A percentile compares a stretch with the other conserved stretches of the same genome.
These are phyloP conservation scores for Pissodes strobi DNA, from an alignment of 1,140 invertebrate species.

Conservation along the genomic window DNA sequence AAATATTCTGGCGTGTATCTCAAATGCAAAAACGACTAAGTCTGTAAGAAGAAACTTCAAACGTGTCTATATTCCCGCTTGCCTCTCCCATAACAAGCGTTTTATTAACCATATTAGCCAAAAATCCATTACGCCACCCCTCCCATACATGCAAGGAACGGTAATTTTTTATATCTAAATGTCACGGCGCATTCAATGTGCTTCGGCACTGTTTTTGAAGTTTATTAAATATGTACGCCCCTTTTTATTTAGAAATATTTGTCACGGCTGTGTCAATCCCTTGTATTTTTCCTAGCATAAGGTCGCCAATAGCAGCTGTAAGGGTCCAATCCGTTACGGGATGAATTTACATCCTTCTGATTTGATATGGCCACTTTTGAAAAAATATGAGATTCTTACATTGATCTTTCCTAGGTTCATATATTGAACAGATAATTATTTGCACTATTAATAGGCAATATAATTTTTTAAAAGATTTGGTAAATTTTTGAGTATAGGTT, in stretches of 20 bases:
- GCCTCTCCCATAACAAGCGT: slow-evolving; percentile 11
- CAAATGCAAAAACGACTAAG: too few species aligned
- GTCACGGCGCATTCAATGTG: slow-evolving; percentile 32
- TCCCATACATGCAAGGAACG: slow-evolving; percentile 13
- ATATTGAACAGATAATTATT: neutral
- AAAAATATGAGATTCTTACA: neutral
- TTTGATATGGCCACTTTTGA: slow-evolving; percentile 27
- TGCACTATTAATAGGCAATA: neutral
- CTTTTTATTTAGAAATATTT: slow-evolving; percentile 42
- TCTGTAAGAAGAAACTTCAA: too few species aligned
- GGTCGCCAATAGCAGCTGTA: slow-evolving; percentile 33
- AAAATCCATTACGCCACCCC: slow-evolving; percentile 26
- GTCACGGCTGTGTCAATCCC: slow-evolving; percentile 37
- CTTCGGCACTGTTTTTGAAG: slow-evolving; percentile 35
- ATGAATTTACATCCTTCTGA: slow-evolving; percentile 31
- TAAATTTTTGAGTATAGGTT: neutral
- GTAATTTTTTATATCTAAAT: slow-evolving; percentile 29
- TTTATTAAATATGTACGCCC: slow-evolving; percentile 41
- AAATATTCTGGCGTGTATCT: too few species aligned
- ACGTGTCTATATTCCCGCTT: too few species aligned
- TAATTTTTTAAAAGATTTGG: neutral
- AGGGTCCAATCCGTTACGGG: slow-evolving; percentile 34
- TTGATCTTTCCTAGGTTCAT: neutral
- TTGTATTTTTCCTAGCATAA: slow-evolving; percentile 24
- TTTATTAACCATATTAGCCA: slow-evolving; percentile 26